Evolutionary conservation across 1,140 invertebrate species (phyloP).

Genomic region (Acromyrmex echinatior): DNA sequence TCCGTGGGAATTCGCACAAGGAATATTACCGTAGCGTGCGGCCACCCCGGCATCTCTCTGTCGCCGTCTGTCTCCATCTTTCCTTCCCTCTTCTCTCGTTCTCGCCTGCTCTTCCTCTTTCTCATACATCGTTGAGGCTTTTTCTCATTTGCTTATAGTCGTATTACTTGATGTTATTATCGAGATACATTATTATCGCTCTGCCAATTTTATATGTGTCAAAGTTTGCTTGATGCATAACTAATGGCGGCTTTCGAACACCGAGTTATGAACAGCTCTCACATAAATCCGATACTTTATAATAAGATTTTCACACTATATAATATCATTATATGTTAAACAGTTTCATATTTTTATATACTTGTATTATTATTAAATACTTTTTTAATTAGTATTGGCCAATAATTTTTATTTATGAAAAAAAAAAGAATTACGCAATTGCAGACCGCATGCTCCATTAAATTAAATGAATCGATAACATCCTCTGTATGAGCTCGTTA

Average conservation of each 20-base stretch:
- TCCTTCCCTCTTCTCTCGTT: neutral
- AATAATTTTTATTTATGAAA: neutral
- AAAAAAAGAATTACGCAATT: neutral
- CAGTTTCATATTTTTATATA: neutral
- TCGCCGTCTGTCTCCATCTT: neutral
- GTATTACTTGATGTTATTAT: constrained; percentile 8
- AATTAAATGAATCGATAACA: constrained; percentile 34
- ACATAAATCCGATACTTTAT: neutral
- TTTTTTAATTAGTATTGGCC: neutral
- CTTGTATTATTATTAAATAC: neutral
- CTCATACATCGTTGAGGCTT: neutral
- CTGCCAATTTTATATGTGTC: constrained; percentile 23
- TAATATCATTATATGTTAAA: constrained; percentile 2
- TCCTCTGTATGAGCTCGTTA: neutral
- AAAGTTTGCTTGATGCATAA: constrained; percentile 22
- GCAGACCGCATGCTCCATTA: neutral
- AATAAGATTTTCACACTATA: constrained; percentile 18
- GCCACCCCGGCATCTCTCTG: neutral
- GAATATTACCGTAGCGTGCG: constrained; percentile 72
- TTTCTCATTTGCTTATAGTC: neutral
- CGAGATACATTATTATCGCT: constrained; percentile 41
- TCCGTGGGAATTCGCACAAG: constrained; percentile 73
- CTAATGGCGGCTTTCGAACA: constrained; percentile 5
- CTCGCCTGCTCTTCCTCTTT: neutral
- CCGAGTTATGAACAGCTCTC: constrained; percentile 14